These are phyloP conservation scores for Chironomus tepperi DNA, from an alignment of 1,140 invertebrate species.

Conservation along the genomic window DNA sequence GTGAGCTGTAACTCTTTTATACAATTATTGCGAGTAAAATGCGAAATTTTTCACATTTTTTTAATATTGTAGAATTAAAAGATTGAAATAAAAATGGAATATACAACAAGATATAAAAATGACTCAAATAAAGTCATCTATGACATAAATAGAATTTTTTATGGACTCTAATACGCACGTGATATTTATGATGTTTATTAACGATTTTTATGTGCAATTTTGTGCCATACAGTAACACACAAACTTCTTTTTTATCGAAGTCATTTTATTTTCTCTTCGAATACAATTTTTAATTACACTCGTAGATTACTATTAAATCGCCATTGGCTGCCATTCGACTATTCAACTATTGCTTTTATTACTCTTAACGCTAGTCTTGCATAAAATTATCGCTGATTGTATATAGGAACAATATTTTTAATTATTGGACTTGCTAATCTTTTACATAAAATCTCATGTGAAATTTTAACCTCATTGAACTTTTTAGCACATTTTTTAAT, in stretches of 20 bases:
- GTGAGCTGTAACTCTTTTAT: too few relatives aligned
- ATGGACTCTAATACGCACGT: not conserved
- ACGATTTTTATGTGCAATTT: not conserved
- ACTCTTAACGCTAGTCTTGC: not conserved
- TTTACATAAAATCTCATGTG: not conserved
- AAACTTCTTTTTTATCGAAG: too few relatives aligned
- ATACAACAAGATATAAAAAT: not conserved
- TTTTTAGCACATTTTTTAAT: not conserved
- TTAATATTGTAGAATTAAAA: not conserved
- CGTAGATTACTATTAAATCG: constrained; percentile 5
- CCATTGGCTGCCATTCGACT: not conserved
- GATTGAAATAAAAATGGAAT: not conserved
- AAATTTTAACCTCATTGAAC: not conserved
- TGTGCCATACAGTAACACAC: too few relatives aligned
- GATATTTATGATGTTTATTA: not conserved
- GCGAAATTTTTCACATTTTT: not conserved
- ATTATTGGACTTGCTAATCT: not conserved
- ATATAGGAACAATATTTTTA: not conserved
- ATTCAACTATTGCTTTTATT: not conserved
- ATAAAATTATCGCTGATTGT: not conserved
- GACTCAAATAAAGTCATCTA: not conserved
- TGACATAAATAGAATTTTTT: not conserved
- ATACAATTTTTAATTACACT: not conserved
- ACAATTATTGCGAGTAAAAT: not conserved
- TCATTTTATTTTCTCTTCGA: too few relatives aligned